phyloP scores from a whole-genome alignment of 2,888 invertebrate genomes.

The Plebejus anna region DNA sequence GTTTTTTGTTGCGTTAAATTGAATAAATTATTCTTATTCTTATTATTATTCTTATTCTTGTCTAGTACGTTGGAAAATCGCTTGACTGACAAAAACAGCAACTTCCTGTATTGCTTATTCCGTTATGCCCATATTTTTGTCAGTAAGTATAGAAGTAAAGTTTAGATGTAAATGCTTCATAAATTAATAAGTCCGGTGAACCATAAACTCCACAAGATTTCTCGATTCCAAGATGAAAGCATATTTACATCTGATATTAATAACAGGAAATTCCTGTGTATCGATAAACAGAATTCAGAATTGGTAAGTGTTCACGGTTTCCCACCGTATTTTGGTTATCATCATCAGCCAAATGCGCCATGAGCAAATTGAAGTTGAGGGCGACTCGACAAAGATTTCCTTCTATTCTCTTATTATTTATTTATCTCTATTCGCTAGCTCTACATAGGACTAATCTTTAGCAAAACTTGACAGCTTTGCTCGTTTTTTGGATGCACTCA shows the following conservation, averaged over 20 bases:
- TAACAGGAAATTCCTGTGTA: constrained; percentile 11
- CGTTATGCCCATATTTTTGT: not conserved
- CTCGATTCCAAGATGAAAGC: constrained; percentile 1
- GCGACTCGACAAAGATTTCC: not conserved
- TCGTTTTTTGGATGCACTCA: too few species aligned
- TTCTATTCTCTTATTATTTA: not conserved
- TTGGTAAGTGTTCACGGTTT: not conserved
- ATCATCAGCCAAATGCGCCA: not conserved
- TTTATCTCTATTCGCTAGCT: not conserved
- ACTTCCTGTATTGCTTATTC: too few species aligned
- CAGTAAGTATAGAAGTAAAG: not conserved
- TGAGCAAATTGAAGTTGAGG: not conserved
- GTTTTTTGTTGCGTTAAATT: too few species aligned
- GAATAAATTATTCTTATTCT: too few species aligned
- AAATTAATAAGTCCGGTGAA: not conserved
- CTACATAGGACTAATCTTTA: not conserved
- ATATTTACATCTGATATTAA: not conserved
- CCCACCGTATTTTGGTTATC: not conserved
- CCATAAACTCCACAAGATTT: not conserved
- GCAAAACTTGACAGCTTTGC: not conserved
- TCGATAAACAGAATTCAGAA: constrained; percentile 15
- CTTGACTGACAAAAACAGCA: too few species aligned
- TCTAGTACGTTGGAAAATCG: too few species aligned
- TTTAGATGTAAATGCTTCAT: not conserved
- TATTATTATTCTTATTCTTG: too few species aligned